phyloP scores from a whole-genome alignment of 1,140 invertebrate genomes.

The Sipha flava region DNA sequence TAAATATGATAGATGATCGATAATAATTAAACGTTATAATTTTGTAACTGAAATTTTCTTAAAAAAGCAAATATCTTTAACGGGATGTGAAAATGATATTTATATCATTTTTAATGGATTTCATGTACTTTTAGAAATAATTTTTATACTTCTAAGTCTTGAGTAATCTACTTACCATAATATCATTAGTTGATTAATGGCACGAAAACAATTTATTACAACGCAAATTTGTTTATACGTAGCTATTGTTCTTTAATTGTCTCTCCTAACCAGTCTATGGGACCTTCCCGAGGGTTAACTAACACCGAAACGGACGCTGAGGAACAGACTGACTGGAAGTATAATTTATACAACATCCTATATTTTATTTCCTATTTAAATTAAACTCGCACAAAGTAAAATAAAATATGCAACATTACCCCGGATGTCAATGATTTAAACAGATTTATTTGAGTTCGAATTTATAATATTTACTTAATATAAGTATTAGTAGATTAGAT shows the following conservation, averaged over 20 bases:
- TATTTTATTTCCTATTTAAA: constrained; percentile 27
- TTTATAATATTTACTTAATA: no score
- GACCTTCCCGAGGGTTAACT: constrained; percentile 3
- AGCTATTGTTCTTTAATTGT: constrained; percentile 28
- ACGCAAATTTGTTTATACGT: neutral
- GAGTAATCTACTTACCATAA: neutral
- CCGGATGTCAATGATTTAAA: neutral
- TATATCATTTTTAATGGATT: no score
- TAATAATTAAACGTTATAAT: no score
- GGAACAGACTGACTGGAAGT: constrained; percentile 11
- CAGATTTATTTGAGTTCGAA: neutral
- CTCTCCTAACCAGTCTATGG: neutral
- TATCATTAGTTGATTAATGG: neutral
- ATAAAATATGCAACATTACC: neutral
- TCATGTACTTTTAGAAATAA: no score
- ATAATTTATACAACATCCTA: constrained; percentile 25
- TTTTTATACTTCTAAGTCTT: no score
- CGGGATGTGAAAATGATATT: no score
- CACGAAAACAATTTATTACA: neutral
- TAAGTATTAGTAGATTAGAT: no score
- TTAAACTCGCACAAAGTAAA: neutral
- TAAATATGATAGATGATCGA: no score
- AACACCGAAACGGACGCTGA: constrained; percentile 17
- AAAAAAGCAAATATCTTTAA: no score
- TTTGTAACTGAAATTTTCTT: no score